A percentile compares a stretch with the other conserved stretches of the same genome.
Conservation (phyloP, 2,113 vertebrate genomes). For the Gymnorhina tibicen region DNA sequence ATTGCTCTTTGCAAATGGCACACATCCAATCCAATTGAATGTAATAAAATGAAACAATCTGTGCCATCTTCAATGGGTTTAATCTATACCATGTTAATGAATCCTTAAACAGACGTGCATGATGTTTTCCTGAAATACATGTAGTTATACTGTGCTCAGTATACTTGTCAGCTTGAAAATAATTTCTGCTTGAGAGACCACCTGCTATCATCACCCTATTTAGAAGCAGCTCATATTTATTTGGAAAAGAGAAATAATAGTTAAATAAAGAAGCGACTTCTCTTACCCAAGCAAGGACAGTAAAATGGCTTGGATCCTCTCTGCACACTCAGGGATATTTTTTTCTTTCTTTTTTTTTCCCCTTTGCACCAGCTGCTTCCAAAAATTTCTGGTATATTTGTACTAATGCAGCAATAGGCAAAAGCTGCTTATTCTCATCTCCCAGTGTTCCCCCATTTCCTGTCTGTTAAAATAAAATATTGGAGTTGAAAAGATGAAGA, state of each 20-base stretch:
- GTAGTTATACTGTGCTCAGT: constrained; percentile 22
- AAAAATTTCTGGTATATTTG: neutral
- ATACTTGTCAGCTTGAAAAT: constrained; percentile 53
- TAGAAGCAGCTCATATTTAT: constrained; percentile 47
- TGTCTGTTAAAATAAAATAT: constrained; percentile 12
- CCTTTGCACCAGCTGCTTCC: neutral
- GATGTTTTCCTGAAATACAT: constrained; percentile 54
- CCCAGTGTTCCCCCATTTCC: neutral
- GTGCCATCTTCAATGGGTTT: constrained; percentile 67
- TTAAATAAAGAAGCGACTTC: constrained; percentile 31
- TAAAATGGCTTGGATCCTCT: neutral
- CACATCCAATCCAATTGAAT: constrained; percentile 68
- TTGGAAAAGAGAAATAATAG: constrained; percentile 43
- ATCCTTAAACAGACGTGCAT: constrained; percentile 68
- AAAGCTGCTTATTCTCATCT: neutral
- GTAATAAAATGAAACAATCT: constrained; percentile 75
- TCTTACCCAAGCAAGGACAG: constrained; percentile 5
- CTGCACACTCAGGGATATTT: neutral
- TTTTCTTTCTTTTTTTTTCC: neutral
- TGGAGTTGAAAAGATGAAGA: constrained; percentile 31
- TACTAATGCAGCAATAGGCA: neutral
- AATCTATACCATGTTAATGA: constrained; percentile 72
- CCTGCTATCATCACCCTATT: constrained; percentile 43
- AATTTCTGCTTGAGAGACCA: constrained; percentile 59
- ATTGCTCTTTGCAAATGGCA: constrained; percentile 73